Evolutionary conservation across 2,113 vertebrate species (phyloP).

Genomic region (Noctilio leporinus): DNA sequence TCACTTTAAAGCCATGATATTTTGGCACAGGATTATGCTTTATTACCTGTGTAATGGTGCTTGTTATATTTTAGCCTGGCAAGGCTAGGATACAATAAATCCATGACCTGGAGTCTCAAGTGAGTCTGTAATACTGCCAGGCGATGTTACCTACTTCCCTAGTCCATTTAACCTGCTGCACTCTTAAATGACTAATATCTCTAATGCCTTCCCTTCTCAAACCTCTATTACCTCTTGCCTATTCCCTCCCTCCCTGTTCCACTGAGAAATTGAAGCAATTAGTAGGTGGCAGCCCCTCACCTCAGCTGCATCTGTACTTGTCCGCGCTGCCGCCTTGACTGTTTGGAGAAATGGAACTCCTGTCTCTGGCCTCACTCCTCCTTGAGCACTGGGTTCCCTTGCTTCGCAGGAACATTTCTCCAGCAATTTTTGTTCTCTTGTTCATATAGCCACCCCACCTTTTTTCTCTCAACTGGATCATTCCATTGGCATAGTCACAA

Average conservation of each 20-base stretch:
- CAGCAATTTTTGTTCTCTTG: not conserved
- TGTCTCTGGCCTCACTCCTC: not conserved
- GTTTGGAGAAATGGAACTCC: not conserved
- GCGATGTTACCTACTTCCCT: not conserved
- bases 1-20: not conserved
- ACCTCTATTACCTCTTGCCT: not conserved
- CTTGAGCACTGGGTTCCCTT: not conserved
- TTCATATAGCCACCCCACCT: not conserved
- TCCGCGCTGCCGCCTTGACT: not conserved
- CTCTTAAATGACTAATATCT: not conserved
- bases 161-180: not conserved
- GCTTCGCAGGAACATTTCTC: not conserved
- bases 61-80: not conserved
- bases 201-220: not conserved
- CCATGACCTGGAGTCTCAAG: not conserved
- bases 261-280: not conserved
- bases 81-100: not conserved
- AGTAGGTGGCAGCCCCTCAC: not conserved
- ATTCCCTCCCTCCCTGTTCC: not conserved
- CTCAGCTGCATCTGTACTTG: not conserved
- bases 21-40: not conserved
- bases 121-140: not conserved
- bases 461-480: not conserved
- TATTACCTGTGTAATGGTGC: not conserved
- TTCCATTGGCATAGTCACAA: not conserved